phyloP scores from a whole-genome alignment of 2,113 vertebrate species.

The Bambusicola thoracicus region DNA sequence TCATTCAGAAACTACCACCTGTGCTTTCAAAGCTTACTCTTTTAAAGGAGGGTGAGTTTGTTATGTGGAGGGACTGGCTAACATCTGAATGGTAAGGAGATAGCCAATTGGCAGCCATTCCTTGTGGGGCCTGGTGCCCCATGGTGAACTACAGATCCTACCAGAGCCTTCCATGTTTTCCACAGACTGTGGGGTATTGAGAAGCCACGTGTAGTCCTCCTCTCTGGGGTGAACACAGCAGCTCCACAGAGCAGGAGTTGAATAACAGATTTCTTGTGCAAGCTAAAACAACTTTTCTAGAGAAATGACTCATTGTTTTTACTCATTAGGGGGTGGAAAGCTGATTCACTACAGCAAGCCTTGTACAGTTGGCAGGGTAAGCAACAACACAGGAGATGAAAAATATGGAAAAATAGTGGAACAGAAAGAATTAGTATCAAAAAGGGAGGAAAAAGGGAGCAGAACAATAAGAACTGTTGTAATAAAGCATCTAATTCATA shows the following conservation, averaged over 20 bases:
- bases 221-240: neutral
- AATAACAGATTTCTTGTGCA: neutral
- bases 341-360: neutral
- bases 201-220: fast-evolving
- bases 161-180: neutral
- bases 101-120: neutral
- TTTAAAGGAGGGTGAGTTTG: neutral
- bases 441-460: neutral
- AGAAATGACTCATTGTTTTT: neutral
- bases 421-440: neutral
- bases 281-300: neutral
- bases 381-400: neutral
- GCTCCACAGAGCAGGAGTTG: neutral
- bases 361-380: neutral
- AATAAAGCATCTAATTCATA: neutral
- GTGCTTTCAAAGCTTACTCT: neutral
- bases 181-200: fast-evolving
- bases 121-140: neutral
- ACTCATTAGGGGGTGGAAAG: neutral
- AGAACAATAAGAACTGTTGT: neutral
- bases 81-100: neutral
- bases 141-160: neutral
- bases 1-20: neutral
- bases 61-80: neutral
- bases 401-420: neutral